These are phyloP conservation scores for Piprites chloris DNA, from an alignment of 2,113 vertebrate species.

Conservation along the genomic window DNA sequence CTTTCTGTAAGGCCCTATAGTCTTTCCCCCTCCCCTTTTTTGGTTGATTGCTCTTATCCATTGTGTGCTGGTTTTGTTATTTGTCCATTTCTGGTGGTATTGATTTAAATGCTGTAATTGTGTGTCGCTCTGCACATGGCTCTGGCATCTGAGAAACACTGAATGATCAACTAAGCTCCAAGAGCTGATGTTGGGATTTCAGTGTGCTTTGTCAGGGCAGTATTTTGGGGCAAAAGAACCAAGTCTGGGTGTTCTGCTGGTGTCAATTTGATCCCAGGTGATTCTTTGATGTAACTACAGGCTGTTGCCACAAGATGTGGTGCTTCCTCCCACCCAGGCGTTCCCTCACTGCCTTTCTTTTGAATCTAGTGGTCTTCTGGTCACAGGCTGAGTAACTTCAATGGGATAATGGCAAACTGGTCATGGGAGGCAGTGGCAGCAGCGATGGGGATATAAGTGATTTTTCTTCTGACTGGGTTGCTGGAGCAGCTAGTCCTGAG, in stretches of 20 bases:
- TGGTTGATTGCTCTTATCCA: neutral
- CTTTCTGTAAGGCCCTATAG: neutral
- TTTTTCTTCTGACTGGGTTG: neutral
- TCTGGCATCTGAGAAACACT: neutral
- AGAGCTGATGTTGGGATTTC: neutral
- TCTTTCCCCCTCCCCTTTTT: neutral
- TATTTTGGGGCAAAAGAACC: neutral
- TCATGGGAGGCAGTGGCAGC: neutral
- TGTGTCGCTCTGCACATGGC: neutral
- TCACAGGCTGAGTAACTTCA: neutral
- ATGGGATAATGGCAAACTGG: neutral
- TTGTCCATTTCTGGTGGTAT: neutral
- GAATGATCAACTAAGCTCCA: neutral
- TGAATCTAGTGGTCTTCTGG: neutral
- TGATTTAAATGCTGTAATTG: neutral
- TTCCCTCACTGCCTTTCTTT: neutral
- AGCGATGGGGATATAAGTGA: fast-evolving
- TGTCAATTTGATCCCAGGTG: neutral
- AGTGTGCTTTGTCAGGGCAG: neutral
- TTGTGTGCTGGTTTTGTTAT: neutral
- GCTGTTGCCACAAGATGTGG: neutral
- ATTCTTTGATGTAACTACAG: neutral
- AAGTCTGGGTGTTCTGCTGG: neutral
- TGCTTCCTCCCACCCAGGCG: neutral
- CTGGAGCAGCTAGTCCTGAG: neutral